Conservation (phyloP, 2,113 vertebrate species). For the Nothoprocta pentlandii region DNA sequence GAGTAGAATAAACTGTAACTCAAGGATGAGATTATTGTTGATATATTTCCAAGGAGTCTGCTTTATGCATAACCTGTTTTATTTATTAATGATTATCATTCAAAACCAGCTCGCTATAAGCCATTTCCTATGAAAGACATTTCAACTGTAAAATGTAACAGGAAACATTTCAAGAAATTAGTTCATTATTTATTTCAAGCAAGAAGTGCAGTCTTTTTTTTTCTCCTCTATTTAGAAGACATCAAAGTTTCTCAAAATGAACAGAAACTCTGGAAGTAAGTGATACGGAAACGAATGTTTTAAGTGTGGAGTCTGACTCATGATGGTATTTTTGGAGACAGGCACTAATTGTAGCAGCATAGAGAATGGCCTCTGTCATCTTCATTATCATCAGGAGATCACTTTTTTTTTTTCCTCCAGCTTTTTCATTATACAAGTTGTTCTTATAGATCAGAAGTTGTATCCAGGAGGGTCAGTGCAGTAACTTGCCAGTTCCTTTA, state of each 20-base stretch:
- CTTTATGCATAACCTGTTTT: not conserved
- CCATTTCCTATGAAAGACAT: not conserved
- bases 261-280: not conserved
- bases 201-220: not conserved
- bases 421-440: not conserved
- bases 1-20: not conserved
- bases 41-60: not conserved
- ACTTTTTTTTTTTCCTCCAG: not conserved
- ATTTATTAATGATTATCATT: not conserved
- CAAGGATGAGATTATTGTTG: not conserved
- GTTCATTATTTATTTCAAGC: constrained; percentile 3
- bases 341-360: not conserved
- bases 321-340: not conserved
- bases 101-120: not conserved
- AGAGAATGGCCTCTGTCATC: constrained; percentile 30
- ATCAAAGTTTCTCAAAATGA: not conserved
- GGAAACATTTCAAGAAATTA: constrained; percentile 4
- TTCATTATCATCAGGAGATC: constrained; percentile 2
- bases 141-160: not conserved
- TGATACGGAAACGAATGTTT: not conserved
- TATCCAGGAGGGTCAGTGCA: not conserved
- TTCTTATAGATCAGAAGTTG: not conserved
- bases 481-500: not conserved
- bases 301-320: constrained; percentile 13
- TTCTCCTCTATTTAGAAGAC: constrained; percentile 18